A percentile compares a stretch with the other conserved stretches of the same genome.
Evolutionary conservation across 1,140 invertebrate genomes (phyloP).

Genomic region (Drosophila ambigua): DNA sequence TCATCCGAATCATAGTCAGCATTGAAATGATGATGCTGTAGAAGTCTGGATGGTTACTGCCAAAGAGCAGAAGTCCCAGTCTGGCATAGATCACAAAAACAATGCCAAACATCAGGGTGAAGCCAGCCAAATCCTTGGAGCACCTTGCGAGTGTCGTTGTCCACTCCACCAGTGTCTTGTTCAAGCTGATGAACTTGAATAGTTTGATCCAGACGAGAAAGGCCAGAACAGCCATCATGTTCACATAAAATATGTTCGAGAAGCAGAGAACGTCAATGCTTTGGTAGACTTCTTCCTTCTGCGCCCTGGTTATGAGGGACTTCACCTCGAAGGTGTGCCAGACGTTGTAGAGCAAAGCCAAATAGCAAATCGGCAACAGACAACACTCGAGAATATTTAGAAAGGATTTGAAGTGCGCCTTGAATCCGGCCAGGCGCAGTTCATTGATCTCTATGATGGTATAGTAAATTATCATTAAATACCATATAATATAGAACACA

Average conservation of each 20-base stretch:
- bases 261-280: slow-evolving; percentile 59
- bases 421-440: slow-evolving; percentile 33
- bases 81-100: slow-evolving; percentile 92
- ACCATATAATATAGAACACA: slow-evolving; percentile 63
- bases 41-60: slow-evolving; percentile 88
- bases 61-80: slow-evolving; percentile 89
- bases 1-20: slow-evolving; percentile 90
- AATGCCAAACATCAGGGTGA: slow-evolving; percentile 92
- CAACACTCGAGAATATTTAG: slow-evolving; percentile 57
- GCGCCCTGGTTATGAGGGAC: not conserved
- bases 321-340: slow-evolving; percentile 53
- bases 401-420: slow-evolving; percentile 44
- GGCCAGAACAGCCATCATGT: slow-evolving; percentile 71
- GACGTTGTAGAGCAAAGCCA: slow-evolving; percentile 63
- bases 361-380: slow-evolving; percentile 66
- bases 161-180: slow-evolving; percentile 91
- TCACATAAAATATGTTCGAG: slow-evolving; percentile 66
- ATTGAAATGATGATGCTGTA: slow-evolving; percentile 86
- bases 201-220: slow-evolving; percentile 80
- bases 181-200: slow-evolving; percentile 85
- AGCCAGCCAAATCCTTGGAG: slow-evolving; percentile 90
- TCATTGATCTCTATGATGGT: slow-evolving; percentile 52
- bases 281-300: slow-evolving; percentile 1
- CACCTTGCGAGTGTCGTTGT: slow-evolving; percentile 88
- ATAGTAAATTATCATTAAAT: slow-evolving; percentile 65